Percentiles rank a stretch among this genome's conserved stretches.
Conservation (phyloP, 2,797 vertebrate species). For the Ispidina picta region DNA sequence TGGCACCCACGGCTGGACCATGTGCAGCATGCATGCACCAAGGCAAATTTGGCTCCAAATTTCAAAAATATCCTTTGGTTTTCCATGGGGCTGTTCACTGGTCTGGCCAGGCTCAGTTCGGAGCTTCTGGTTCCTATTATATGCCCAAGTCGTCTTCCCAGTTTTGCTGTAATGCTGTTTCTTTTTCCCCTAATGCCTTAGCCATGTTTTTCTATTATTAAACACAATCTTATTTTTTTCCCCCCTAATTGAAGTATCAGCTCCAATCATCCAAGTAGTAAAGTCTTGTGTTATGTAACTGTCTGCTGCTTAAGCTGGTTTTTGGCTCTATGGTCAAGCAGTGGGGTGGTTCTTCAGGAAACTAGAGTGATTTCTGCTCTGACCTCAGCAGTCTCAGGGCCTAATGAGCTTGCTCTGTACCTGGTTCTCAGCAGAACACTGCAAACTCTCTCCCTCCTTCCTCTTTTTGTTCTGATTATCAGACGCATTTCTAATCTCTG, state of each 20-base stretch:
- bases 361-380: neutral
- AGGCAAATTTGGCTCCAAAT: neutral
- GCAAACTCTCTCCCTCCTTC: neutral
- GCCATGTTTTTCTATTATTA: neutral
- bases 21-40: fast-evolving
- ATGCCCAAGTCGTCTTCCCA: neutral
- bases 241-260: neutral
- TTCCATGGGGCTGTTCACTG: neutral
- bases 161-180: neutral
- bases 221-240: neutral
- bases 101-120: neutral
- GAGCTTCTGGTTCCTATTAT: constrained; percentile 40
- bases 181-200: neutral
- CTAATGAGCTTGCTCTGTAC: neutral
- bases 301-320: neutral
- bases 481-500: neutral
- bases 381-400: neutral
- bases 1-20: fast-evolving
- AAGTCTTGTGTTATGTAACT: neutral
- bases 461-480: neutral
- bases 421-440: neutral
- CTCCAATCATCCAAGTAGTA: neutral
- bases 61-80: neutral
- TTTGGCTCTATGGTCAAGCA: neutral
- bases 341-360: neutral